phyloP scores from a whole-genome alignment of 2,797 vertebrate genomes.

The Rallus crepitans region DNA sequence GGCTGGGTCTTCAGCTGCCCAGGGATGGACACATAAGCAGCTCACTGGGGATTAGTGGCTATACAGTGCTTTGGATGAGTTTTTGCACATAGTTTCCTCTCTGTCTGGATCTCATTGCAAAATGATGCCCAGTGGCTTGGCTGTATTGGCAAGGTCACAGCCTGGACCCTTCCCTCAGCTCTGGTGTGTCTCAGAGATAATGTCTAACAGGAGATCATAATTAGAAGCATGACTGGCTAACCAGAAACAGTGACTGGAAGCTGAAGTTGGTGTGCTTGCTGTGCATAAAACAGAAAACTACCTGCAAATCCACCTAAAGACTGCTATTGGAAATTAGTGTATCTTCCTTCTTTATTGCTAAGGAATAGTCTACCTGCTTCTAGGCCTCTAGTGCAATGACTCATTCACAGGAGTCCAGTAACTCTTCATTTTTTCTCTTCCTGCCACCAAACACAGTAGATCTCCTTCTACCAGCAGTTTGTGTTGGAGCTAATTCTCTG shows the following conservation, averaged over 20 bases:
- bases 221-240: conserved; percentile 45
- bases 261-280: conserved; percentile 17
- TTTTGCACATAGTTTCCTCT: not conserved
- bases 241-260: conserved; percentile 20
- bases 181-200: conserved; percentile 21
- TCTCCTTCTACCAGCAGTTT: not conserved
- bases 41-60: not conserved
- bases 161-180: not conserved
- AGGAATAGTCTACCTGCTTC: conserved; percentile 17
- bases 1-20: not conserved
- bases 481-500: not conserved
- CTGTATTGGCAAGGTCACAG: not conserved
- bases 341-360: conserved; percentile 14
- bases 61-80: not conserved
- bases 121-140: not conserved
- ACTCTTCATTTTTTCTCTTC: conserved; percentile 4
- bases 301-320: conserved; percentile 4
- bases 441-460: not conserved
- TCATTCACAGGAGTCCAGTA: conserved; percentile 10
- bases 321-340: not conserved
- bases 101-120: not conserved
- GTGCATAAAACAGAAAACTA: conserved; percentile 30
- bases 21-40: not conserved
- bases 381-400: not conserved
- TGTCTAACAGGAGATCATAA: conserved; percentile 16